Conservation (phyloP, 2,888 invertebrate genomes). For the Chrysolina haemoptera region DNA sequence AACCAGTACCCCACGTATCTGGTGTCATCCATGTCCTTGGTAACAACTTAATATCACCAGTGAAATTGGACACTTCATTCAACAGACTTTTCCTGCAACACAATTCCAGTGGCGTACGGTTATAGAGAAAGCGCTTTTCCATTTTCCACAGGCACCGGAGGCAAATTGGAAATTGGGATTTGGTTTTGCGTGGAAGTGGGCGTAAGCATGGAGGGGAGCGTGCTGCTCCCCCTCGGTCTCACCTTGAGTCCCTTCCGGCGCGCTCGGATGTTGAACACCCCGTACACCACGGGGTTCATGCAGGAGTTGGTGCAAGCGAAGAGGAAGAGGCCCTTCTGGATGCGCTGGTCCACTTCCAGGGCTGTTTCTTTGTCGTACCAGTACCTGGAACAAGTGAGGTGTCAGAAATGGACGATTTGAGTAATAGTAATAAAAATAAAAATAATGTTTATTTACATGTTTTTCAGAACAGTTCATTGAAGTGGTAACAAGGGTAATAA, state of each 20-base stretch:
- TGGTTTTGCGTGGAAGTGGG: slow-evolving; percentile 41
- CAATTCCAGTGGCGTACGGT: background rate
- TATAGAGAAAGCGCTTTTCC: background rate
- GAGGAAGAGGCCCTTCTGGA: slow-evolving; percentile 90
- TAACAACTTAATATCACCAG: no score
- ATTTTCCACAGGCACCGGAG: background rate
- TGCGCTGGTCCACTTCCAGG: slow-evolving; percentile 78
- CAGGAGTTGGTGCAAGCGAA: slow-evolving; percentile 98
- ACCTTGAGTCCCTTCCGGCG: slow-evolving; percentile 66
- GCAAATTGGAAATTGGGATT: background rate
- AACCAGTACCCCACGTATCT: no score
- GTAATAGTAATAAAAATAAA: no score
- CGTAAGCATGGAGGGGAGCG: slow-evolving; percentile 45
- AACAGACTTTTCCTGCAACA: background rate
- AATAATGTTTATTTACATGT: no score
- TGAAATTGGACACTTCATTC: no score
- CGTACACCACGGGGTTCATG: slow-evolving; percentile 97
- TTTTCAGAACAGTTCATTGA: no score
- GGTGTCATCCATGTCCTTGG: no score
- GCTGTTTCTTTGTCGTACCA: slow-evolving; percentile 86
- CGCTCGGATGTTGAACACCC: slow-evolving; percentile 85
- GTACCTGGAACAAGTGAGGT: slow-evolving; percentile 74
- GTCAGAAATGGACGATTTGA: no score
- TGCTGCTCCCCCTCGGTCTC: slow-evolving; percentile 65
- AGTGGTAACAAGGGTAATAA: no score